Conservation (phyloP, 2,113 vertebrate species). For the Podarcis muralis region DNA sequence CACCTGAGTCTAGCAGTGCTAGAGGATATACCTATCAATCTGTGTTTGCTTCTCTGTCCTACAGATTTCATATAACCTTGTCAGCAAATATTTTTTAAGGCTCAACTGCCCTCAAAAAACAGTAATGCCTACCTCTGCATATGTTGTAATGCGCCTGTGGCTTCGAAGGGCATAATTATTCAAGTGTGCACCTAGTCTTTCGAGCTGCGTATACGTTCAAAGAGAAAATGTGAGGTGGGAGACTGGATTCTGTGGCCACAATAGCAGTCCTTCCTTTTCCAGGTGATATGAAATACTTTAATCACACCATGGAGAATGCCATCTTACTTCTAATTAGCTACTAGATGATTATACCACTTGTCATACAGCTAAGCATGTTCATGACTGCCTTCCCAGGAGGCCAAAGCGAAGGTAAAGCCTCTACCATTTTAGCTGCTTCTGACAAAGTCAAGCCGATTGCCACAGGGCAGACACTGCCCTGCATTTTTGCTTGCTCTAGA, state of each 20-base stretch:
- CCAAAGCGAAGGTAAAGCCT: background rate
- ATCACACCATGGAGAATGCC: constrained; percentile 16
- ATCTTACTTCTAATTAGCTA: constrained; percentile 4
- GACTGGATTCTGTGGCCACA: background rate
- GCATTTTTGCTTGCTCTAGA: background rate
- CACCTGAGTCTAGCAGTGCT: no score
- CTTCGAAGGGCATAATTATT: background rate
- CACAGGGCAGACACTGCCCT: background rate
- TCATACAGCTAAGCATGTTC: constrained; percentile 30
- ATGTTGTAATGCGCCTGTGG: background rate
- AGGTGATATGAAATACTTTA: constrained; percentile 24
- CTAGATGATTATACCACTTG: background rate
- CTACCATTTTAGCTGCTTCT: background rate
- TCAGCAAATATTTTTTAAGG: background rate
- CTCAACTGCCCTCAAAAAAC: background rate
- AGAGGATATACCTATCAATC: background rate
- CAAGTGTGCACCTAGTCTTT: background rate
- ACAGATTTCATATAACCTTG: constrained; percentile 1
- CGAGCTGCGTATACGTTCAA: background rate
- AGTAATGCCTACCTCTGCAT: background rate
- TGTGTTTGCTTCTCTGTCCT: background rate
- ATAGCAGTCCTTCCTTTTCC: background rate
- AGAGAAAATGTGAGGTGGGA: constrained; percentile 13
- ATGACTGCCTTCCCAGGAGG: background rate
- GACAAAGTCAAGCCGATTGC: background rate